Evolutionary conservation across 2,888 invertebrate species (phyloP).

Genomic region (Limulus polyphemus): DNA sequence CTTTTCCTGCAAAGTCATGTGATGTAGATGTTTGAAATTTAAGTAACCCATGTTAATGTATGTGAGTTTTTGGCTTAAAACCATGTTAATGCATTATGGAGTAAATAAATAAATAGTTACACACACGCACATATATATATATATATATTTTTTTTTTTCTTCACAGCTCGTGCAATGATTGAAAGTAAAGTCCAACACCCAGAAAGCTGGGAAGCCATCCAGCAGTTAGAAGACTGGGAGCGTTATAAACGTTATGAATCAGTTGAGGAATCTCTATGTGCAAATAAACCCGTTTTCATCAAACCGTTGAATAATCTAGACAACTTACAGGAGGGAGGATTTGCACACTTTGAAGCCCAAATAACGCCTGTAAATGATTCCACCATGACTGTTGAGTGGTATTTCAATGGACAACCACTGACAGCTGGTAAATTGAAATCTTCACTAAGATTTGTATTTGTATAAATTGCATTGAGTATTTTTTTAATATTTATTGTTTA

Average conservation of each 20-base stretch:
- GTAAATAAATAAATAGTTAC: too few relatives aligned
- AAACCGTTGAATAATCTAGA: conserved; percentile 73
- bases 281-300: conserved; percentile 63
- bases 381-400: conserved; percentile 86
- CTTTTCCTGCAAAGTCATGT: too few relatives aligned
- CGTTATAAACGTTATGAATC: conserved; percentile 57
- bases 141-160: not conserved
- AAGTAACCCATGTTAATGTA: too few relatives aligned
- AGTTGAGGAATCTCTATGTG: conserved; percentile 55
- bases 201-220: conserved; percentile 77
- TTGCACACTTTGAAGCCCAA: conserved; percentile 86
- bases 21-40: too few relatives aligned
- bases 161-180: conserved; percentile 57
- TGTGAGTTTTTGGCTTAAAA: too few relatives aligned
- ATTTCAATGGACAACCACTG: conserved; percentile 64
- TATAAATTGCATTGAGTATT: not conserved
- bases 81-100: too few relatives aligned
- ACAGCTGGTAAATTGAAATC: conserved; percentile 58
- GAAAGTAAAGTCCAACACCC: conserved; percentile 82
- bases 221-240: conserved; percentile 62
- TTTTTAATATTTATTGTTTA: too few relatives aligned
- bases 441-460: conserved; percentile 1
- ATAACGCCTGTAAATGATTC: conserved; percentile 83
- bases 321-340: conserved; percentile 74
- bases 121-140: not conserved